A percentile compares a stretch with the other conserved stretches of the same genome.
Conservation (phyloP, 2,888 invertebrate species). For the Chouioia cunea region DNA sequence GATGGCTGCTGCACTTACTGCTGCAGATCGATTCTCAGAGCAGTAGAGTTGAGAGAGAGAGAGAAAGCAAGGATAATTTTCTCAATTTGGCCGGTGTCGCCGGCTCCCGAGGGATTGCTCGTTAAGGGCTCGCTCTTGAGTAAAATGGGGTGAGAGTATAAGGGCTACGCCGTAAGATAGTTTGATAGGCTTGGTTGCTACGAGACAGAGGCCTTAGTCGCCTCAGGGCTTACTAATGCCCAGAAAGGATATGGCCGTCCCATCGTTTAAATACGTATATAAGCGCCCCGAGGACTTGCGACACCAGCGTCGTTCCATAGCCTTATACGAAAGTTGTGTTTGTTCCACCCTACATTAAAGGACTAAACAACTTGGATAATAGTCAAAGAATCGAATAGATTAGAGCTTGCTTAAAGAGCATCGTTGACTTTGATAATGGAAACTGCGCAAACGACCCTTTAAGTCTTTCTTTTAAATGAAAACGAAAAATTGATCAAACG, state of each 20-base stretch:
- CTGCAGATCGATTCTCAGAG: not conserved
- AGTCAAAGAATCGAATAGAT: too few relatives aligned
- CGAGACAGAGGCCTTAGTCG: slow-evolving; percentile 54
- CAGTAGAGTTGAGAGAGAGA: too few relatives aligned
- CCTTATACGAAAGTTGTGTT: too few relatives aligned
- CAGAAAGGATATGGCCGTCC: slow-evolving; percentile 57
- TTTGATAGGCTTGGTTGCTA: slow-evolving; percentile 69
- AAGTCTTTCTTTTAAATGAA: too few relatives aligned
- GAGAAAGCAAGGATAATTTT: slow-evolving; percentile 64
- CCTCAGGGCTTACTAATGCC: slow-evolving; percentile 64
- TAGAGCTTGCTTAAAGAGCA: slow-evolving; percentile 9
- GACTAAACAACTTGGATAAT: too few relatives aligned
- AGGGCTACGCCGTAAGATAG: slow-evolving; percentile 62
- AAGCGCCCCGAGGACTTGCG: not conserved
- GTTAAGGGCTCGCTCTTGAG: slow-evolving; percentile 64
- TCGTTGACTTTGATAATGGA: too few relatives aligned
- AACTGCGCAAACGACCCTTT: too few relatives aligned
- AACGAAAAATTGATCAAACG: too few relatives aligned
- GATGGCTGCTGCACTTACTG: slow-evolving; percentile 61
- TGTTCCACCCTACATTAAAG: too few relatives aligned
- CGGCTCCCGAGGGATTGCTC: slow-evolving; percentile 65
- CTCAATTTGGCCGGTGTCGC: slow-evolving; percentile 66
- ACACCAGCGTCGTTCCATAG: too few relatives aligned
- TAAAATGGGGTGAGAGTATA: slow-evolving; percentile 53
- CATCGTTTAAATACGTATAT: not conserved